Evolutionary conservation across 1,140 invertebrate species (phyloP), one percentile per base, ranked within the genome.

Genomic region (Megalopta genalis): DNA sequence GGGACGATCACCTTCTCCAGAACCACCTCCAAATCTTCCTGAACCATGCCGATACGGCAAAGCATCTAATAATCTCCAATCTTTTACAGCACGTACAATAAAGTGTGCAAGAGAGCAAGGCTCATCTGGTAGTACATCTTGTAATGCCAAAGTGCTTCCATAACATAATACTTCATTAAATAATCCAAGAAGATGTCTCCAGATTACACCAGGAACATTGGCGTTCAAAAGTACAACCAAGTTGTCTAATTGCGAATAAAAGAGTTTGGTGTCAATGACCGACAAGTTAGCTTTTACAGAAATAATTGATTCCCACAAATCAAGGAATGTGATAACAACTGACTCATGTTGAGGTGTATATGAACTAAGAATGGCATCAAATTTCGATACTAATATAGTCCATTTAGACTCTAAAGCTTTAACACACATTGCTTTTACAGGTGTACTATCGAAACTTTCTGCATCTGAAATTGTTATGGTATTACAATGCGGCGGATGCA

Each of bases 121-220:
- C 89, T 98, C 97, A 88, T 98, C 97, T 25, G 96, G 96, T 70
- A 97, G 91, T 76, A 96, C 95, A 90, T 97, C 97, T 92, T 98
- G 97, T 76, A 98, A 92, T 39, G 97, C 97, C 81, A 98, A 92
- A 49, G 97, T 98, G 71, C 97, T 98, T 1, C 97, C 97, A 91
- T 98, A 98, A 91, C 97, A 98, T 46, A 98, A 90, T 7, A 97
- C 97, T 92, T 98, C 97, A 90, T 98, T 98, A 82, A 97, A 97
- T 27, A 98, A 92, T 80, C 95, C 96, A 62, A 98, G 90, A 80
- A 98, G 93, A 91, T 97, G 97, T 82, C 96, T 96, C 95, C 97
- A 98, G 79, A 98, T 95, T 32, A 97, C 94, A 69, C 96, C 94
- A 2, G 97, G 96, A 5, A 98, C 92, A 82, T 95, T 95, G n/a